These are phyloP conservation scores for Percopsis transmontana DNA, from an alignment of 2,113 vertebrate genomes.

Conservation along the genomic window DNA sequence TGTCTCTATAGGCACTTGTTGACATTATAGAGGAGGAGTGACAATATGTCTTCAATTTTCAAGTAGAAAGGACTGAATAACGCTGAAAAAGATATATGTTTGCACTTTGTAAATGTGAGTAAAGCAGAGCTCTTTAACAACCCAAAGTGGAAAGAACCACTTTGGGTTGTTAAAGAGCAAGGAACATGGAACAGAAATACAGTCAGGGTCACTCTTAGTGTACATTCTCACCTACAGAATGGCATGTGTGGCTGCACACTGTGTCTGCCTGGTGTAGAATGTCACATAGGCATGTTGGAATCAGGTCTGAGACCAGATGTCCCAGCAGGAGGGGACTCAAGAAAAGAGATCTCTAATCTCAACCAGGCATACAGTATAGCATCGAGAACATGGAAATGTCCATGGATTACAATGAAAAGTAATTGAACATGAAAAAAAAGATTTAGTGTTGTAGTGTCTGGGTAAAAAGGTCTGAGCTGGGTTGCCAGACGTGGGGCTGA, in stretches of 20 bases:
- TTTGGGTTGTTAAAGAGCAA: slow-evolving; percentile 4
- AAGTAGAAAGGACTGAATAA: slow-evolving; percentile 36
- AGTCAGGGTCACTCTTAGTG: too few species aligned
- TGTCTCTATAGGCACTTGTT: slow-evolving; percentile 67
- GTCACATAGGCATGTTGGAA: slow-evolving; percentile 61
- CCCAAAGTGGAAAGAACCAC: not conserved
- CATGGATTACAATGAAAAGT: not conserved
- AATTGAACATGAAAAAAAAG: not conserved
- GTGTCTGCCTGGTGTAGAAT: slow-evolving; percentile 45
- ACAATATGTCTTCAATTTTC: slow-evolving; percentile 53
- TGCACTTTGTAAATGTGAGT: slow-evolving; percentile 21
- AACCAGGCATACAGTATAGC: not conserved
- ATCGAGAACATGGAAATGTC: not conserved
- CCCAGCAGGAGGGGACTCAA: slow-evolving; percentile 21
- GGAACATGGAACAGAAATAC: too few species aligned
- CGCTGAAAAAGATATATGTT: slow-evolving; percentile 21
- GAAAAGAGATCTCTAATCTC: slow-evolving; percentile 10
- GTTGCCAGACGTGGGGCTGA: too few species aligned
- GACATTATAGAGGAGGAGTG: slow-evolving; percentile 64
- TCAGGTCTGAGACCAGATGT: slow-evolving; percentile 46
- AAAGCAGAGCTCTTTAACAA: slow-evolving; percentile 14
- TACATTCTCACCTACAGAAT: slow-evolving; percentile 4
- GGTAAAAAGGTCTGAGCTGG: not conserved
- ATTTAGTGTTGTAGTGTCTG: not conserved
- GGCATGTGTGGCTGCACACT: slow-evolving; percentile 20